A percentile compares a stretch with the other conserved stretches of the same genome.
phyloP scores from a whole-genome alignment of 2,888 invertebrate species.

The Cryptocephalus moraei region DNA sequence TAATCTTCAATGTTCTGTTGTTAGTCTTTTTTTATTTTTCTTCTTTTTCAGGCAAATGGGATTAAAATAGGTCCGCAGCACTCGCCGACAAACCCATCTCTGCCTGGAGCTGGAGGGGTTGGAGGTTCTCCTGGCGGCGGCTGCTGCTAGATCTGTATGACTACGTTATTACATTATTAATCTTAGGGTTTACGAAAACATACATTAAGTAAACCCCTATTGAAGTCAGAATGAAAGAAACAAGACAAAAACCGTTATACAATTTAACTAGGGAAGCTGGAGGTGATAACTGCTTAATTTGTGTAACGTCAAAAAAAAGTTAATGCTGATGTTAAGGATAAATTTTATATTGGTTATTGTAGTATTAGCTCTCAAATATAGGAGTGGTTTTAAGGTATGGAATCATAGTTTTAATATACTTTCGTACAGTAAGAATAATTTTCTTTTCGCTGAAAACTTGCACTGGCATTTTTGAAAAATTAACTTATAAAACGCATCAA shows the following conservation, averaged over 20 bases:
- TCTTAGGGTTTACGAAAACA: background rate
- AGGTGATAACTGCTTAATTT: background rate
- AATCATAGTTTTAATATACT: too few relatives aligned
- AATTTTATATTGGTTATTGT: background rate
- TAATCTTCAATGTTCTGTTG: too few relatives aligned
- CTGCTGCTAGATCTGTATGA: slow-evolving; percentile 62
- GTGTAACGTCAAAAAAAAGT: background rate
- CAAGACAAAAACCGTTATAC: background rate
- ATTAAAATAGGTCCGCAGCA: slow-evolving; percentile 99
- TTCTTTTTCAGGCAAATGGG: slow-evolving; percentile 79
- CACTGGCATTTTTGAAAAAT: too few relatives aligned
- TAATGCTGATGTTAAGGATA: background rate
- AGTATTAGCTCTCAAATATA: too few relatives aligned
- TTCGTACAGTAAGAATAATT: too few relatives aligned
- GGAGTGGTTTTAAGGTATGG: too few relatives aligned
- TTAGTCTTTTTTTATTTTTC: too few relatives aligned
- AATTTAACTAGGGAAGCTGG: background rate
- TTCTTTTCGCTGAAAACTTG: too few relatives aligned
- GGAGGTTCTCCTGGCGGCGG: slow-evolving; percentile 78
- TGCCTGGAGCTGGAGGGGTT: slow-evolving; percentile 70
- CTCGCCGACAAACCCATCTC: slow-evolving; percentile 76
- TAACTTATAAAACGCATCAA: too few relatives aligned
- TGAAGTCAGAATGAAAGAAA: background rate
- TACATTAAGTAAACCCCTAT: background rate
- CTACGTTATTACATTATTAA: background rate